These are phyloP conservation scores for Neomorphus geoffroyi DNA, from an alignment of 2,797 vertebrate species.

Conservation along the genomic window DNA sequence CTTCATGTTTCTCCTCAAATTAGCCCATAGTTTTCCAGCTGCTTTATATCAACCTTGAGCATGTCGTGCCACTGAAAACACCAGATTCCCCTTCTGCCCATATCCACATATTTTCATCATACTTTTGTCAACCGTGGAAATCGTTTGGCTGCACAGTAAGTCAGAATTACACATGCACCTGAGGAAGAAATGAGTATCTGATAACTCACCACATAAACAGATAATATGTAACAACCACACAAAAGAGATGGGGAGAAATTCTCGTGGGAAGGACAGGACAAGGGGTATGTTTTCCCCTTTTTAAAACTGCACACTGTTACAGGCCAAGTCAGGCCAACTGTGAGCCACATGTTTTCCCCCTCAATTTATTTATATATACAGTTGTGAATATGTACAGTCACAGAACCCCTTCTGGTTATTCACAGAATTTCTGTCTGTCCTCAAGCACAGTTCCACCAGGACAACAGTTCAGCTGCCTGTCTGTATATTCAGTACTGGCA, in stretches of 20 bases:
- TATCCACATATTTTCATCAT: not conserved
- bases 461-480: not conserved
- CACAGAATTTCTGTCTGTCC: not conserved
- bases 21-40: not conserved
- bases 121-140: not conserved
- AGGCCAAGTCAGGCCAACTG: not conserved
- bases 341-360: not conserved
- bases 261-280: not conserved
- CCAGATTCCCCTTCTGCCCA: not conserved
- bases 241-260: not conserved
- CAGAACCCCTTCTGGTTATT: not conserved
- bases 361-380: not conserved
- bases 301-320: not conserved
- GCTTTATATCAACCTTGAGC: not conserved
- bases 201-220: not conserved
- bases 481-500: not conserved
- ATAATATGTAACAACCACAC: not conserved
- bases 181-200: not conserved
- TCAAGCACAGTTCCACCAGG: not conserved
- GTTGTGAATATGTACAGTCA: not conserved
- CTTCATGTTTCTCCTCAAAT: not conserved
- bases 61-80: not conserved
- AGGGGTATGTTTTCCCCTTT: not conserved
- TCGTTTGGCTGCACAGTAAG: not conserved
- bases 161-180: not conserved